Evolutionary conservation across 1,140 invertebrate genomes (phyloP).

Genomic region (Drusus annulatus): DNA sequence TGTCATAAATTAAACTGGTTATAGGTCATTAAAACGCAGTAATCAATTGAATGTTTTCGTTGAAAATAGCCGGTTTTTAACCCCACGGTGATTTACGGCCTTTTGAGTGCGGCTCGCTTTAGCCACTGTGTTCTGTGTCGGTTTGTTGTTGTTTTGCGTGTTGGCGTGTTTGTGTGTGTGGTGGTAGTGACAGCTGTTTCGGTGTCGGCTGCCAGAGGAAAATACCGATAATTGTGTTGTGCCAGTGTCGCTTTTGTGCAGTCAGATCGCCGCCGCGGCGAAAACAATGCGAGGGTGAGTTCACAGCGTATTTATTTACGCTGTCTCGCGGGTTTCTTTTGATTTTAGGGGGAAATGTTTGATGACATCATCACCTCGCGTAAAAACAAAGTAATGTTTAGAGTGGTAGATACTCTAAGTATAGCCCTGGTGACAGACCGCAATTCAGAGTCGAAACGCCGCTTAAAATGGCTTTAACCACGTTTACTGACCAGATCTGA

Average conservation of each 20-base stretch:
- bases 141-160: conserved; percentile 12
- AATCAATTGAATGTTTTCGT: background rate
- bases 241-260: background rate
- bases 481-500: too few species aligned
- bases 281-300: conserved; percentile 23
- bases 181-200: conserved; percentile 25
- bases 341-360: too few species aligned
- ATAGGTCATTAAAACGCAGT: background rate
- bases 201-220: conserved; percentile 3
- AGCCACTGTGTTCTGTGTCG: background rate
- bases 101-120: background rate
- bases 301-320: too few species aligned
- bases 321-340: too few species aligned
- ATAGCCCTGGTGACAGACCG: too few species aligned
- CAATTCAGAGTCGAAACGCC: too few species aligned
- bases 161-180: background rate
- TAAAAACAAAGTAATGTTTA: too few species aligned
- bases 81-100: background rate
- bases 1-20: background rate
- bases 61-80: background rate
- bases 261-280: background rate
- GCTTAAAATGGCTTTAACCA: too few species aligned
- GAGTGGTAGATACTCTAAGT: too few species aligned
- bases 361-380: too few species aligned
- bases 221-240: background rate